A percentile compares a stretch with the other conserved stretches of the same genome.
Evolutionary conservation across 2,797 vertebrate species (phyloP).

Genomic region (Erpetoichthys calabaricus): DNA sequence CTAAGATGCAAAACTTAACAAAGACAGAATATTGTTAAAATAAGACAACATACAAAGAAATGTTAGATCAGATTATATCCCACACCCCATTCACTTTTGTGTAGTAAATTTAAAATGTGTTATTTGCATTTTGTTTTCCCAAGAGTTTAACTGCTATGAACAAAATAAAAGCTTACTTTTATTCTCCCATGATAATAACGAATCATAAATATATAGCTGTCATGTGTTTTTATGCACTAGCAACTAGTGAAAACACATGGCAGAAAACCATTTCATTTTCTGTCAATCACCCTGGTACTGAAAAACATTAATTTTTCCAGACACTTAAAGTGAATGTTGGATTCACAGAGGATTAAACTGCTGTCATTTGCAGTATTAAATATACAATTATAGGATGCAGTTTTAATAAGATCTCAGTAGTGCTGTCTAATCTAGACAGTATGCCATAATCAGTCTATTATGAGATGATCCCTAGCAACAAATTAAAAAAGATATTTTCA

Average conservation of each 20-base stretch:
- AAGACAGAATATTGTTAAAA: too few relatives aligned
- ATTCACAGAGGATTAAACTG: slow-evolving; percentile 11
- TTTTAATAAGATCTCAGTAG: slow-evolving; percentile 29
- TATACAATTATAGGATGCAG: slow-evolving; percentile 17
- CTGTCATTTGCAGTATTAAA: slow-evolving; percentile 12
- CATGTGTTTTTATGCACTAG: slow-evolving; percentile 26
- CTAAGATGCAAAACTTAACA: too few relatives aligned
- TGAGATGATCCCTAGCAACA: slow-evolving; percentile 12
- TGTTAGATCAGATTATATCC: too few relatives aligned
- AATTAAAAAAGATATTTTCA: slow-evolving; percentile 22
- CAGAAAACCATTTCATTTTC: slow-evolving; percentile 17
- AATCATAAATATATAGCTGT: slow-evolving; percentile 23
- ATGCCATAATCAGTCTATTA: slow-evolving; percentile 18
- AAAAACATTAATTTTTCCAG: slow-evolving; percentile 5
- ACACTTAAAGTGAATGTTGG: slow-evolving; percentile 16
- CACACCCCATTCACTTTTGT: too few relatives aligned
- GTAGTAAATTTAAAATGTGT: too few relatives aligned
- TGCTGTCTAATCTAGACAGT: slow-evolving; percentile 18
- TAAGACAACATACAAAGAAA: too few relatives aligned
- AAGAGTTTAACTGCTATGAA: slow-evolving; percentile 6
- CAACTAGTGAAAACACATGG: not conserved
- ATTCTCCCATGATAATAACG: slow-evolving; percentile 17
- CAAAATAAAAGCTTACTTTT: slow-evolving; percentile 5
- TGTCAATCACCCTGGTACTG: slow-evolving; percentile 19
- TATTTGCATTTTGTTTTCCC: slow-evolving; percentile 10